Evolutionary conservation across 2,797 vertebrate genomes (phyloP).

Genomic region (Gobionotothen gibberifrons): DNA sequence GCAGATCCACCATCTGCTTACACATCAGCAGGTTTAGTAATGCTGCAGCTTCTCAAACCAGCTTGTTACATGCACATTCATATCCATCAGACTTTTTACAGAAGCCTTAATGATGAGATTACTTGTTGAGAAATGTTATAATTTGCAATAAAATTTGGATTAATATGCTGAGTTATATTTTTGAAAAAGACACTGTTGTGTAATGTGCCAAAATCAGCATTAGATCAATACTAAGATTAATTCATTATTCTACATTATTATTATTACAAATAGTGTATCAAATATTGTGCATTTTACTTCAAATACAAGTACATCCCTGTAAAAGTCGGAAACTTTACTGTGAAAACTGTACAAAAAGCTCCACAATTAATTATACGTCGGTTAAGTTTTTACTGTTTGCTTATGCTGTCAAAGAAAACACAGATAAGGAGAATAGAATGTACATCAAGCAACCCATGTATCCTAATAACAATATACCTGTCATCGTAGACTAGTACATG

Average conservation of each 20-base stretch:
- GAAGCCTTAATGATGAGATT: constrained; percentile 9
- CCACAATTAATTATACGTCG: constrained; percentile 12
- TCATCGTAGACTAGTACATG: constrained; percentile 4
- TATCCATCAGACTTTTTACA: neutral
- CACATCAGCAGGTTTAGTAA: constrained; percentile 21
- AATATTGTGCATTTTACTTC: neutral
- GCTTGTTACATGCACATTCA: neutral
- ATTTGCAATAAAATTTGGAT: neutral
- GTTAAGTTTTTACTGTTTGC: neutral
- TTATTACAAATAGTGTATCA: neutral
- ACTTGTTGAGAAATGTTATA: neutral
- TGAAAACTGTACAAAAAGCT: neutral
- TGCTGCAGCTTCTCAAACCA: constrained; percentile 4
- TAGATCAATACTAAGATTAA: neutral
- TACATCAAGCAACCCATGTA: neutral
- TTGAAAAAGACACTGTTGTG: neutral
- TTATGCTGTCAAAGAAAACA: neutral
- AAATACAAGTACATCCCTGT: neutral
- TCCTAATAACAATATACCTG: neutral
- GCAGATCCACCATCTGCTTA: constrained; percentile 47
- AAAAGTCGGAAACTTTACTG: neutral
- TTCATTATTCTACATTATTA: neutral
- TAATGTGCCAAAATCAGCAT: neutral
- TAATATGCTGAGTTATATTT: neutral
- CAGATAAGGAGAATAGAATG: neutral